Conservation (phyloP, 2,888 invertebrate genomes). For the Oscheius sp. region DNA sequence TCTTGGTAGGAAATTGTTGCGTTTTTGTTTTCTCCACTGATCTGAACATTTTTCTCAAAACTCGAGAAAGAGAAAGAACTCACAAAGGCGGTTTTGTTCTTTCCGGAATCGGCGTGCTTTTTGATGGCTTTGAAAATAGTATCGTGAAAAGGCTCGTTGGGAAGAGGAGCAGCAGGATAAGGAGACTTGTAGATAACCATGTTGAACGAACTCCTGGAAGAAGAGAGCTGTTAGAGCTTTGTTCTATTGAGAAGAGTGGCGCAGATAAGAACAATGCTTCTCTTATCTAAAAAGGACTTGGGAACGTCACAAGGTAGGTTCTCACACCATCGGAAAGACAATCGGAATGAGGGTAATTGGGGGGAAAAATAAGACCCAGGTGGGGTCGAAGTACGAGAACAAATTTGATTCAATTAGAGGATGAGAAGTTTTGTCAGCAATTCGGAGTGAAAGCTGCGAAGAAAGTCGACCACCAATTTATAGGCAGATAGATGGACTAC, state of each 20-base stretch:
- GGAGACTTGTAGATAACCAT: slow-evolving; percentile 41
- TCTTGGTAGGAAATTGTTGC: slow-evolving; percentile 36
- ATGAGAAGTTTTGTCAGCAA: too few relatives aligned
- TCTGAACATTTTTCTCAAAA: slow-evolving; percentile 24
- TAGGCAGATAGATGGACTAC: background rate
- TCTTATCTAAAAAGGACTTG: background rate
- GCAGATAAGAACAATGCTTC: slow-evolving; percentile 15
- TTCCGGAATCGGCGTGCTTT: slow-evolving; percentile 32
- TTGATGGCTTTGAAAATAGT: slow-evolving; percentile 42
- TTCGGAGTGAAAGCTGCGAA: too few relatives aligned
- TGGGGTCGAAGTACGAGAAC: slow-evolving; percentile 11
- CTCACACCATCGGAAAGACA: slow-evolving; percentile 13
- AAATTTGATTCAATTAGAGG: slow-evolving; percentile 8
- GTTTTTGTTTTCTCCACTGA: slow-evolving; percentile 40
- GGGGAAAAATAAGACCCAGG: background rate
- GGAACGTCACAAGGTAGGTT: background rate
- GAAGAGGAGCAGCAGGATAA: slow-evolving; percentile 43
- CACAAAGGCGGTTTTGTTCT: slow-evolving; percentile 51
- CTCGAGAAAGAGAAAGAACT: too few relatives aligned
- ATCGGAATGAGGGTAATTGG: background rate
- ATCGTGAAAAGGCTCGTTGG: slow-evolving; percentile 46
- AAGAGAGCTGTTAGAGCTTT: background rate
- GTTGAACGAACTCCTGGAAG: background rate
- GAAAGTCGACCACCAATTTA: background rate
- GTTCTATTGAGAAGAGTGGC: slow-evolving; percentile 5